Evolutionary conservation across 2,113 vertebrate genomes (phyloP).

Genomic region (Steatornis caripensis): DNA sequence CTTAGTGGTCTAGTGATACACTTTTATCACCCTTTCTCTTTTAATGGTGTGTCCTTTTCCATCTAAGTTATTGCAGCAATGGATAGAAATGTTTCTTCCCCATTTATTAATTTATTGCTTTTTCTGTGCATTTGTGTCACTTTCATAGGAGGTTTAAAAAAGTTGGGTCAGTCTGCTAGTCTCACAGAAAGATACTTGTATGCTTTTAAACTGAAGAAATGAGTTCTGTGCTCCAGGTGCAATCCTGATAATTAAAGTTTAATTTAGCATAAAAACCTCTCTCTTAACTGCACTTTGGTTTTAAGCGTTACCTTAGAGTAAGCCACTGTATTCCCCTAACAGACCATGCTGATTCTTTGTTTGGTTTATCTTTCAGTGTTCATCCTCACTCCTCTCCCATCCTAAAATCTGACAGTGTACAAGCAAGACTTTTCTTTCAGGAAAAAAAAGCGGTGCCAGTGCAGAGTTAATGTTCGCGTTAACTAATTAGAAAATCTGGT

Average conservation of each 20-base stretch:
- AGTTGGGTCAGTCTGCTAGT: neutral
- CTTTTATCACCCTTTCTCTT: conserved; percentile 13
- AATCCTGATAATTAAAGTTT: neutral
- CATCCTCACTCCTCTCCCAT: neutral
- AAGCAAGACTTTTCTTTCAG: neutral
- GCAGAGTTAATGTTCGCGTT: neutral
- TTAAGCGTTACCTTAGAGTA: neutral
- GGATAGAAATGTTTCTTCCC: neutral
- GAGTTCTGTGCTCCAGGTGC: neutral
- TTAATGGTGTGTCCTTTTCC: neutral
- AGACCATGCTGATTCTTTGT: neutral
- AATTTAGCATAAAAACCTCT: neutral
- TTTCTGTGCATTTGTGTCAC: neutral
- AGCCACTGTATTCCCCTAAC: neutral
- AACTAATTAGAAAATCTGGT: neutral
- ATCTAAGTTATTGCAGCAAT: neutral
- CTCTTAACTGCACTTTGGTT: neutral
- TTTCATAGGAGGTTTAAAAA: neutral
- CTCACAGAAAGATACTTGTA: neutral
- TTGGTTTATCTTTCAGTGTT: neutral
- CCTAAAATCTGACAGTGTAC: neutral
- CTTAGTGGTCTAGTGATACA: neutral
- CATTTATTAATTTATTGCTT: neutral
- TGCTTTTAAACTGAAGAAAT: neutral
- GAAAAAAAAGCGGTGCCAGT: neutral